These are phyloP conservation scores for Semotilus atromaculatus DNA, from an alignment of 2,797 vertebrate genomes.

Conservation along the genomic window DNA sequence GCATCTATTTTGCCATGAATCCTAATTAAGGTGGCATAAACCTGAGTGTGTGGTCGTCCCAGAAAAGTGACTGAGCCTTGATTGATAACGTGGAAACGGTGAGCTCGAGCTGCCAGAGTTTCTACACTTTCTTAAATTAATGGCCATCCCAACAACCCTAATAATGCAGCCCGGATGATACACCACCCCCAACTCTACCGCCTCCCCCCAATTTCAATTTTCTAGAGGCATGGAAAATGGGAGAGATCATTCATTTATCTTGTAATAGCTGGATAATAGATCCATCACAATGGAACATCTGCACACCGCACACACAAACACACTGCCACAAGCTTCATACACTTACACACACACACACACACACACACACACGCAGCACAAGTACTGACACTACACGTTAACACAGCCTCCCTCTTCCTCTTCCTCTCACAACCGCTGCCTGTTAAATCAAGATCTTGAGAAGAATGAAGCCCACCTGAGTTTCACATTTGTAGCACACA, in stretches of 20 bases:
- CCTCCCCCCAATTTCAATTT: constrained; percentile 87
- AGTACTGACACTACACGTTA: constrained; percentile 58
- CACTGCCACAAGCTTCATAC: constrained; percentile 25
- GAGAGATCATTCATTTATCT: constrained; percentile 99
- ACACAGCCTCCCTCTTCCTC: constrained; percentile 56
- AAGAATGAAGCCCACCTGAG: constrained; percentile 68
- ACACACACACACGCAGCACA: constrained; percentile 26
- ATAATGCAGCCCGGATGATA: constrained; percentile 88
- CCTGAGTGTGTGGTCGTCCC: constrained; percentile 88
- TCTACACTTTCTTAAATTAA: constrained; percentile 82
- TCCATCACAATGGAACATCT: constrained; percentile 98
- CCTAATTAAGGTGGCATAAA: constrained; percentile 85
- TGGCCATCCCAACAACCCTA: constrained; percentile 84
- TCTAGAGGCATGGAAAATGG: constrained; percentile 83
- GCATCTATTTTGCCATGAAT: constrained; percentile 92
- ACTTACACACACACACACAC: constrained; percentile 15
- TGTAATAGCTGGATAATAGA: constrained; percentile 99
- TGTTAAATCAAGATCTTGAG: constrained; percentile 79
- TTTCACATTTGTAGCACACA: constrained; percentile 63
- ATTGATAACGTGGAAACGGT: constrained; percentile 83
- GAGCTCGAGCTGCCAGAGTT: constrained; percentile 80
- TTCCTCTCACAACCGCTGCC: constrained; percentile 51
- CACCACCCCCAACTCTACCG: constrained; percentile 62
- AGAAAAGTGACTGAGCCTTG: constrained; percentile 81
- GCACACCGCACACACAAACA: constrained; percentile 60